Evolutionary conservation across 2,888 invertebrate species (phyloP), one percentile per base, ranked within the genome.

Genomic region (Macrostomum cliftonense): DNA sequence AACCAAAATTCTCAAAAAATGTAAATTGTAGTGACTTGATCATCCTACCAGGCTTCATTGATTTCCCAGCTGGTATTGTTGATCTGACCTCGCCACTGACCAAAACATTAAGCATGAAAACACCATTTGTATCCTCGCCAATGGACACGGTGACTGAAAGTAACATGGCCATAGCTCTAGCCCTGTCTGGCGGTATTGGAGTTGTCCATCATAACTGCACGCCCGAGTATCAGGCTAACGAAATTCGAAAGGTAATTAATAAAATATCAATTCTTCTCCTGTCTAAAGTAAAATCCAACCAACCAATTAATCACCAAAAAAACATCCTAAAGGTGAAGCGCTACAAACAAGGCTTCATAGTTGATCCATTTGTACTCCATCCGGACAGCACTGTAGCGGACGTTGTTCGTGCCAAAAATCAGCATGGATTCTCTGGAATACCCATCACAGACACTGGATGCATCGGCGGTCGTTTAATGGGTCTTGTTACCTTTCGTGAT

Each of bases 61-160:
- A 93, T 71, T 97, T 97, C 68, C 76, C 82, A 28, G 83, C 93
- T 37, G 83, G 85, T 59, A 82, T 84, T 64, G 95, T 97, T 47
- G 85, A 87, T 59, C 74, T 95, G 45, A 77, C 80, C n/a, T 86
- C 93, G 1, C 80, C 80, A 1, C 74, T 99, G 45, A 95, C 97
- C 0, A 84, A 81, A 67, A 81, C 80, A 59, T 82, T 97, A 55
- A 76, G 76, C 47, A 73, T 97, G 48, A 85, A 86, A 65, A 82
- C 88, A 1, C 97, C 97, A 0, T 73, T 97, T 12, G 86, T 95
- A 1, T 91, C 93, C 0, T 93, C 95, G 1, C 97, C 97, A 0
- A 99, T 97, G 97, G 97, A 97, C 71, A 97, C 97, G 0, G 95
- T 97, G 13, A 95, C 97, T 12, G 97, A 97, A 72, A 82, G 89